Evolutionary conservation across 2,888 invertebrate species (phyloP).

Genomic region (Drosophila imparisetae): DNA sequence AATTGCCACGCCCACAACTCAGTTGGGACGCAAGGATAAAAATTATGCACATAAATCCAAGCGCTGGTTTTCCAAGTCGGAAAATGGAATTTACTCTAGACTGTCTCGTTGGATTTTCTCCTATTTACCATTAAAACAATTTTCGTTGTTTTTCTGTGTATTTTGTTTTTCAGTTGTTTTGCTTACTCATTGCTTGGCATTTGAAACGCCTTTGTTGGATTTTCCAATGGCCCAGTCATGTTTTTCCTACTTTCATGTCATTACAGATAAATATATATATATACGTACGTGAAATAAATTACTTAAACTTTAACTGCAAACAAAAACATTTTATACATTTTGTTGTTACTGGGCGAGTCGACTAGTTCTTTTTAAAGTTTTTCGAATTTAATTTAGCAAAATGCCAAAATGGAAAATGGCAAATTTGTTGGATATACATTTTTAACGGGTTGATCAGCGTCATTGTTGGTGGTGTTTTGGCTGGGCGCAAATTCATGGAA

Average conservation of each 20-base stretch:
- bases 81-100: slow-evolving; percentile 43
- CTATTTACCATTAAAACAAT: slow-evolving; percentile 29
- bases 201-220: slow-evolving; percentile 63
- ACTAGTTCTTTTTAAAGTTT: slow-evolving; percentile 8
- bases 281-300: slow-evolving; percentile 38
- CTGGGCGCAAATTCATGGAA: slow-evolving; percentile 8
- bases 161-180: slow-evolving; percentile 33
- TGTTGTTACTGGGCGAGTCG: slow-evolving; percentile 22
- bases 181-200: slow-evolving; percentile 50
- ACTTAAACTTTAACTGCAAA: slow-evolving; percentile 43
- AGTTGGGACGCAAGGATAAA: slow-evolving; percentile 52
- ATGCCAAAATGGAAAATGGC: slow-evolving; percentile 22
- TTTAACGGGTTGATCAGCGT: slow-evolving; percentile 26
- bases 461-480: background rate
- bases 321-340: slow-evolving; percentile 31
- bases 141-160: slow-evolving; percentile 27
- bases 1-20: slow-evolving; percentile 52
- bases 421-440: slow-evolving; percentile 39
- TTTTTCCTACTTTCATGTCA: slow-evolving; percentile 40
- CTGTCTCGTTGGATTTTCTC: slow-evolving; percentile 28
- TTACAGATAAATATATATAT: slow-evolving; percentile 6
- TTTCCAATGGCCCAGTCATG: slow-evolving; percentile 45
- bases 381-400: slow-evolving; percentile 30
- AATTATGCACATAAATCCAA: slow-evolving; percentile 77
- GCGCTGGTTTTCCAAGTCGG: slow-evolving; percentile 54